Base-by-base conservation (phyloP, 2,797 vertebrate genomes). In the Gymnocypris eckloni region DNA sequence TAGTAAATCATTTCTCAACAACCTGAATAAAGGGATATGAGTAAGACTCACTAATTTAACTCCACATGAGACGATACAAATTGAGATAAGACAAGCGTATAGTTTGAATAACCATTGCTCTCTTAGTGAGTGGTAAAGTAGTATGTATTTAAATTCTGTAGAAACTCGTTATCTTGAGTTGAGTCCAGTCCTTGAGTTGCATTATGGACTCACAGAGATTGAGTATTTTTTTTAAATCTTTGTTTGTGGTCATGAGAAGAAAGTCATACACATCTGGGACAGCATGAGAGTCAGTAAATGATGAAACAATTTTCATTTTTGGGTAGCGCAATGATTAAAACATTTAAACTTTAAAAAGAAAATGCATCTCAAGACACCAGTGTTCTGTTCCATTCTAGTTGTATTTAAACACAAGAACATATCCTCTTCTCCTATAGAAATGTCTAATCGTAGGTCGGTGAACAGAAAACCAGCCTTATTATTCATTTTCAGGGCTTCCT, bases 1-100 rank as follows among this genome's bases (percentile, higher is more conserved):
- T 93, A 92, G 91, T 86, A 85, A 90, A 92, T 90, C 84, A 54
- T 71, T 54, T 88, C 50, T 90, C 67, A 71, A 76, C 12, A 22
- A 45, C 85, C 71, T 71, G 90, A 64, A 79, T 89, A 89, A 90
- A 92, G 89, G 12, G n/a, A 73, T 12, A 4, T 82, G 41, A 64
- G n/a, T 39, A 13, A 61, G 37, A 59, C 67, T 69, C 64, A 8
- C 1, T 54, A 20, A 41, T 6, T 72, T n/a, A 43, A 43, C 33
- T 15, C 41, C 37, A 22, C 3, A 6, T 72, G 52, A 72, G 37
- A 56, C 0, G 0, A 39, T 54, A 56, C 6, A 7, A 56, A 56
- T n/a, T 56, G 75, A 77, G 52, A 56, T 56, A 4, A 67, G 64
- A 67, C 28, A 37, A 56, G 50, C 37, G 6, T 13, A 76, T 37